A percentile compares a stretch with the other conserved stretches of the same genome.
phyloP scores from a whole-genome alignment of 2,888 invertebrate genomes.

The Hirtodrosophila duncani region DNA sequence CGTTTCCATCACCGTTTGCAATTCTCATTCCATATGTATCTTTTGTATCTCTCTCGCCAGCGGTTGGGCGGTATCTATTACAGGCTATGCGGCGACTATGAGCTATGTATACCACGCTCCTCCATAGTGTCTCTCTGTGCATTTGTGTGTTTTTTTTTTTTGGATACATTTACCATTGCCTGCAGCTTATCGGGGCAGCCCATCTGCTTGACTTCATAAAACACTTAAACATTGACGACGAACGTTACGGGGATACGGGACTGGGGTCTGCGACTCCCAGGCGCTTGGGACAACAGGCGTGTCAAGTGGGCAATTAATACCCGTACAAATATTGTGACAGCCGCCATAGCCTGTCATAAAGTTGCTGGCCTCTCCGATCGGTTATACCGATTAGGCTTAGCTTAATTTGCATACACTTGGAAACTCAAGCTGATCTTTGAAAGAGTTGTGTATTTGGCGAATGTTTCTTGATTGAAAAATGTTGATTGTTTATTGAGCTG shows the following conservation, averaged over 20 bases:
- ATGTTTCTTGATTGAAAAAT: too few species aligned
- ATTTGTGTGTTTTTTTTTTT: background rate
- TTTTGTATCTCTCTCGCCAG: constrained; percentile 37
- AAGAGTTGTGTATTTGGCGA: too few species aligned
- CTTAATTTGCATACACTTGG: constrained; percentile 35
- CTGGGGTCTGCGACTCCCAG: background rate
- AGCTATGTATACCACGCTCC: too few species aligned
- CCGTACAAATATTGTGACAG: constrained; percentile 70
- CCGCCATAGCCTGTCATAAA: constrained; percentile 60
- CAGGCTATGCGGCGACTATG: constrained; percentile 56
- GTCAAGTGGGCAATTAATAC: constrained; percentile 70
- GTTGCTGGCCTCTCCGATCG: constrained; percentile 18
- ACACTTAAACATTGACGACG: constrained; percentile 49
- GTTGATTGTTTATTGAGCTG: too few species aligned
- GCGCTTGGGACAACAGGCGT: constrained; percentile 26
- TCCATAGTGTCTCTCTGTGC: too few species aligned
- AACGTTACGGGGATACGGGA: constrained; percentile 14
- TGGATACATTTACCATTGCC: constrained; percentile 14
- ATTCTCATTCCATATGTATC: too few species aligned
- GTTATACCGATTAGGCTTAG: constrained; percentile 25
- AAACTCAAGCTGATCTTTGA: too few species aligned
- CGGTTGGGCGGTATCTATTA: constrained; percentile 49
- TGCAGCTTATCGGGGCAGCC: constrained; percentile 49
- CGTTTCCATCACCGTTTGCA: too few species aligned
- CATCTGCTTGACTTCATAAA: constrained; percentile 67